phyloP scores from a whole-genome alignment of 2,888 invertebrate species.

The Ormyrus labotus region DNA sequence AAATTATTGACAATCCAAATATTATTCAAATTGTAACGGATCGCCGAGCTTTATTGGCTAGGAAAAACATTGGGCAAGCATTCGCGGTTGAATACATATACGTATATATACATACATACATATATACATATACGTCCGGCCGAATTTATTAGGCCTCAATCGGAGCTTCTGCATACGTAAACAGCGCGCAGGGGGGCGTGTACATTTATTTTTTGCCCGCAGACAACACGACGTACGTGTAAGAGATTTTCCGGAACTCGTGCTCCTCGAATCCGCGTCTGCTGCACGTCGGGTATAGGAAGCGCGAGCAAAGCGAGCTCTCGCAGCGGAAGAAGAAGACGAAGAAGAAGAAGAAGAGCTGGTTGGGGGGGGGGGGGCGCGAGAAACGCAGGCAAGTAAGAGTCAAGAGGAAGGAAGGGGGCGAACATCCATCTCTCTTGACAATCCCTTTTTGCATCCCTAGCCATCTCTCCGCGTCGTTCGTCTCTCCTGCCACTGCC shows the following conservation, averaged over 20 bases:
- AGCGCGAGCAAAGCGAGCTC: not conserved
- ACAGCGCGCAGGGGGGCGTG: too few relatives aligned
- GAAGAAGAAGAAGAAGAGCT: not conserved
- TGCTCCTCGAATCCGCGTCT: slow-evolving; percentile 22
- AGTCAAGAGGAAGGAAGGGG: slow-evolving; percentile 48
- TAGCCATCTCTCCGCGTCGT: slow-evolving; percentile 4
- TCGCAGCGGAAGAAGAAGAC: not conserved
- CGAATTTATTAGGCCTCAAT: too few relatives aligned
- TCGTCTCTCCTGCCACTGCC: slow-evolving; percentile 7
- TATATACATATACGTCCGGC: too few relatives aligned
- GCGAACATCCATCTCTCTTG: slow-evolving; percentile 70
- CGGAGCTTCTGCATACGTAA: too few relatives aligned
- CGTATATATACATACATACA: too few relatives aligned
- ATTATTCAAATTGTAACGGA: too few relatives aligned
- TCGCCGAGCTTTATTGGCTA: too few relatives aligned
- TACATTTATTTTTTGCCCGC: too few relatives aligned
- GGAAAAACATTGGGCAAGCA: too few relatives aligned
- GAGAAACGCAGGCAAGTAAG: not conserved
- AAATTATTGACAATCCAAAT: too few relatives aligned
- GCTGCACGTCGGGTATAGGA: slow-evolving; percentile 12
- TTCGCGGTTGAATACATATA: too few relatives aligned
- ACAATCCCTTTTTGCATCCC: slow-evolving; percentile 67
- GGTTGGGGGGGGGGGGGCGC: slow-evolving; percentile 9
- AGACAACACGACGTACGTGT: not conserved
- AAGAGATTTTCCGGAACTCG: slow-evolving; percentile 17